Conservation (phyloP, 2,113 vertebrate genomes). For the Sinocyclocheilus rhinocerous region DNA sequence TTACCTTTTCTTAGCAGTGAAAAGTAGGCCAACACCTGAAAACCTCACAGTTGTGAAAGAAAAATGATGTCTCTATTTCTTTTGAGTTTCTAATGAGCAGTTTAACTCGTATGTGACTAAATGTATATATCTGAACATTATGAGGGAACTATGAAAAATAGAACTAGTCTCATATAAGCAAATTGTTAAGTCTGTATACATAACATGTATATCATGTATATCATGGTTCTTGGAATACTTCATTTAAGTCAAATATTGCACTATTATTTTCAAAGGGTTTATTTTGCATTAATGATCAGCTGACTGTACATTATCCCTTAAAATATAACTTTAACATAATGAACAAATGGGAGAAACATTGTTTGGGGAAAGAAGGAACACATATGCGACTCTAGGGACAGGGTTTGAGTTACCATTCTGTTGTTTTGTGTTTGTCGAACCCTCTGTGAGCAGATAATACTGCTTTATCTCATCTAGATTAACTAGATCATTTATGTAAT, state of each 20-base stretch:
- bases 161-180: background rate
- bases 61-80: slow-evolving; percentile 29
- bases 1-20: slow-evolving; percentile 53
- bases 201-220: too few species aligned
- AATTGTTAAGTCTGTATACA: background rate
- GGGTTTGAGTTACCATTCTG: slow-evolving; percentile 53
- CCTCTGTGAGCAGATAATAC: slow-evolving; percentile 61
- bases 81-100: background rate
- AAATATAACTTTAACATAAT: background rate
- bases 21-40: slow-evolving; percentile 60
- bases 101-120: background rate
- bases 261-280: background rate
- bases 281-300: background rate
- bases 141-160: background rate
- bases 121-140: background rate
- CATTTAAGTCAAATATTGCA: background rate
- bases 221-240: background rate
- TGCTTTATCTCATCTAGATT: slow-evolving; percentile 67
- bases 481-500: slow-evolving; percentile 66
- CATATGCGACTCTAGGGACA: slow-evolving; percentile 42
- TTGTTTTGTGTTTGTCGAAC: slow-evolving; percentile 31
- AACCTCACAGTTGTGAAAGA: slow-evolving; percentile 27
- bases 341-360: background rate
- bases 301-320: background rate
- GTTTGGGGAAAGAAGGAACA: background rate